Evolutionary conservation across 2,113 vertebrate species (phyloP).

Genomic region (Peromyscus leucopus): DNA sequence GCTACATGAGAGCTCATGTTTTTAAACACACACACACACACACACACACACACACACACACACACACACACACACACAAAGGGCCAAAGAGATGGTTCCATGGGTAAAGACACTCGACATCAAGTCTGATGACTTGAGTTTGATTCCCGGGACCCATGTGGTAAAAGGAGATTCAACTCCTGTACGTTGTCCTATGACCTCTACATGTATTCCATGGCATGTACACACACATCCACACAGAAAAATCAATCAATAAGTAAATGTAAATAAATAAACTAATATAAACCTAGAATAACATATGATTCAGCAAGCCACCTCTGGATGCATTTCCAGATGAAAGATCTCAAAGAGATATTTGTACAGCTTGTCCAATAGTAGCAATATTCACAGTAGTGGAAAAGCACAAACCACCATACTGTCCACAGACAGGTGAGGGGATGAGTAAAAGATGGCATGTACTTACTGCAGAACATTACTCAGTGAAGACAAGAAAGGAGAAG

Average conservation of each 20-base stretch:
- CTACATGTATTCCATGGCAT: not conserved
- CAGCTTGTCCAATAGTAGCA: not conserved
- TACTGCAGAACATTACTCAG: not conserved
- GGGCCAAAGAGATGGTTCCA: not conserved
- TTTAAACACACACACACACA: not conserved
- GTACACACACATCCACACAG: not conserved
- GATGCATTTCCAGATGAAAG: not conserved
- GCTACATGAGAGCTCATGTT: not conserved
- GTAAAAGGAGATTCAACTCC: not conserved
- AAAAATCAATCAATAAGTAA: not conserved
- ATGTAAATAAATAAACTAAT: not conserved
- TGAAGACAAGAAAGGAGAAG: not conserved
- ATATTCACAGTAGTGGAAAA: not conserved
- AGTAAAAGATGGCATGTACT: not conserved
- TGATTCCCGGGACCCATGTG: not conserved
- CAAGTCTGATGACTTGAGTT: not conserved
- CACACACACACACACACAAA: not conserved
- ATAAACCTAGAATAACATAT: not conserved
- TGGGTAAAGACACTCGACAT: not conserved
- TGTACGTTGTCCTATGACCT: not conserved
- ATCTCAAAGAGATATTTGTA: not conserved
- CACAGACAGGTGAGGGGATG: too few relatives aligned
- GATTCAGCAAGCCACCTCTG: not conserved
- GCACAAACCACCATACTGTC: not conserved
- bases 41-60: not conserved